Percentiles rank a stretch among this genome's conserved stretches.
Evolutionary conservation across 1,140 invertebrate genomes (phyloP).

Genomic region (Zeugodacus cucurbitae): DNA sequence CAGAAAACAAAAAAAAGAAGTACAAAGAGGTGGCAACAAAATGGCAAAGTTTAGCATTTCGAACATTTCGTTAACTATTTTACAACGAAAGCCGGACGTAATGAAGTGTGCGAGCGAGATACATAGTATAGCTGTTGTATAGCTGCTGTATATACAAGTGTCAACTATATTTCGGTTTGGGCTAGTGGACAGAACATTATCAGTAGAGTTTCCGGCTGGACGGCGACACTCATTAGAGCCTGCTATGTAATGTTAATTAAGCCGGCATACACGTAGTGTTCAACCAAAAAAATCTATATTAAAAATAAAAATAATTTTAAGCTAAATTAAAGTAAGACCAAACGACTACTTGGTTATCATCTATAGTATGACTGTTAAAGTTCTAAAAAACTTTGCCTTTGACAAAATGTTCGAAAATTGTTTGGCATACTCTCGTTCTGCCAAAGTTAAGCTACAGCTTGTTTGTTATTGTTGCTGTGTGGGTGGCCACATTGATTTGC

Average conservation of each 20-base stretch:
- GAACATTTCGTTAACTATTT: slow-evolving; percentile 13
- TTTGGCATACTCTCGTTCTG: not conserved
- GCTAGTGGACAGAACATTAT: not conserved
- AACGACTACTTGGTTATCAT: no score
- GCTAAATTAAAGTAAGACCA: not conserved
- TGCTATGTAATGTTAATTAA: slow-evolving; percentile 33
- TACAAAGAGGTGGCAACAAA: not conserved
- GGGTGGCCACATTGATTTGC: slow-evolving; percentile 27
- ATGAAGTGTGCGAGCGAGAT: slow-evolving; percentile 27
- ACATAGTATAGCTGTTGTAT: no score
- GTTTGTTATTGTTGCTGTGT: no score
- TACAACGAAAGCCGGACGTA: slow-evolving; percentile 21
- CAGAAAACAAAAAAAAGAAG: not conserved
- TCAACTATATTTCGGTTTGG: not conserved
- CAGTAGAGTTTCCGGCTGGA: slow-evolving; percentile 26
- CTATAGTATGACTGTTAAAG: not conserved
- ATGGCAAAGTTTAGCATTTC: slow-evolving; percentile 21
- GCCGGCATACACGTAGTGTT: not conserved
- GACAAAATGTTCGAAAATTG: not conserved
- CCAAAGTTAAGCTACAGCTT: not conserved
- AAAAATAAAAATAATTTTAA: no score
- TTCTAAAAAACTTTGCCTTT: slow-evolving; percentile 20
- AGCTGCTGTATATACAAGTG: not conserved
- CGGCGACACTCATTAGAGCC: not conserved
- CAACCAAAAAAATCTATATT: no score